Base-by-base conservation (phyloP, 1,140 invertebrate species). In the Euwallacea similis region DNA sequence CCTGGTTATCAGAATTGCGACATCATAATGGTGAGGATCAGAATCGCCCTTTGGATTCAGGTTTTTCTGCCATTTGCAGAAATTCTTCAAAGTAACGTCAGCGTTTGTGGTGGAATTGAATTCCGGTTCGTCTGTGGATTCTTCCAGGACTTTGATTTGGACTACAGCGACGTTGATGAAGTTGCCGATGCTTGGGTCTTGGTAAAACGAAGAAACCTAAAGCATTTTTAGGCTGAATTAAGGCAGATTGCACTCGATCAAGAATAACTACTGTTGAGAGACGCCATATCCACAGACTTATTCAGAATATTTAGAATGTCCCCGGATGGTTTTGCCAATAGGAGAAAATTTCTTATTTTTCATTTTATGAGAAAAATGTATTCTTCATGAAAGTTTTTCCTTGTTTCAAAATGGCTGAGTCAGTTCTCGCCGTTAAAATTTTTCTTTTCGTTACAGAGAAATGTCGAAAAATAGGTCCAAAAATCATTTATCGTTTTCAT, bases 1-100 rank as follows among this genome's bases (percentile, higher is more conserved):
- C 70, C 70, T 66, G 53, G 96, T 98, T 33, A 97, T 86, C 6
- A 98, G 85, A 75, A 98, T 91, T 47, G 95, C 96, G 0, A 96
- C 93, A 78, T 97, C 96, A 80, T 98, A 95, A 78, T 97, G 95
- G 78, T 94, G 89, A 6, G 93, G 93, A 83, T 95, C 89, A 4
- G 87, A 85, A 73, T 95, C 93, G 74, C 91, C 87, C 41, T 84
- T 82, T 0, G 90, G 90, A 82, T 96, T 96, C 60, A 92, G 82
- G 61, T 86, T 87, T 75, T 89, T 87, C 80, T 96, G 94, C 90
- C 93, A 96, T 74, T 89, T 88, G 82, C 94, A 97, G 82, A 97
- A 97, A 75, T 90, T 92, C 65, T 88, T 86, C 42, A 97, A 84
- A 4, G 93, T 94, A 69, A 87, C 84, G 78, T 95, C 93, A 0